phyloP scores from a whole-genome alignment of 2,888 invertebrate species.

The Pyrrhia umbra region DNA sequence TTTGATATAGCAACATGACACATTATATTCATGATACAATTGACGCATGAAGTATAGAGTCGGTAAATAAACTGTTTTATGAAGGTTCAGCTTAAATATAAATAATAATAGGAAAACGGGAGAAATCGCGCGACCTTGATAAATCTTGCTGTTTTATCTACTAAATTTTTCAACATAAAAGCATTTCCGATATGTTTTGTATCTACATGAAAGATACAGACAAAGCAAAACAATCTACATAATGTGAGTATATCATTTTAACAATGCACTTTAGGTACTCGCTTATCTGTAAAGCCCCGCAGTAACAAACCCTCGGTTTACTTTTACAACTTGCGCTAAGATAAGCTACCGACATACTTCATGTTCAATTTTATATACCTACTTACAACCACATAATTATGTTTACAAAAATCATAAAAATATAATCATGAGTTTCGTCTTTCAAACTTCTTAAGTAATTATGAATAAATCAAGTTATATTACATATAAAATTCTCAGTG shows the following conservation, averaged over 20 bases:
- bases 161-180: not conserved
- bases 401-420: slow-evolving; percentile 9
- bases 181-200: not conserved
- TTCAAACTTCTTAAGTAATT: not conserved
- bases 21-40: too few relatives aligned
- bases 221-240: slow-evolving; percentile 25
- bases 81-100: too few relatives aligned
- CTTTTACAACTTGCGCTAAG: slow-evolving; percentile 49
- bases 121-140: not conserved
- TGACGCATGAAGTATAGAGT: too few relatives aligned
- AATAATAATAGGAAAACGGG: not conserved
- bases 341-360: slow-evolving; percentile 44
- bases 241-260: slow-evolving; percentile 37
- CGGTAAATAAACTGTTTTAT: too few relatives aligned
- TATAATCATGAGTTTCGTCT: not conserved
- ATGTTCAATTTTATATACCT: slow-evolving; percentile 29
- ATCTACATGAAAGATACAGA: slow-evolving; percentile 2
- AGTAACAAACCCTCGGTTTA: slow-evolving; percentile 41
- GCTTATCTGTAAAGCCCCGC: slow-evolving; percentile 40
- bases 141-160: not conserved
- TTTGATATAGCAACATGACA: too few relatives aligned
- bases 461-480: not conserved
- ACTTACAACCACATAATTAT: too few relatives aligned
- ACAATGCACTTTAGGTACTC: slow-evolving; percentile 48
- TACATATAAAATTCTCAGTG: slow-evolving; percentile 5